Evolutionary conservation across 1,140 invertebrate genomes (phyloP), one percentile per base, ranked within the genome.

Genomic region (Hestina assimilis): DNA sequence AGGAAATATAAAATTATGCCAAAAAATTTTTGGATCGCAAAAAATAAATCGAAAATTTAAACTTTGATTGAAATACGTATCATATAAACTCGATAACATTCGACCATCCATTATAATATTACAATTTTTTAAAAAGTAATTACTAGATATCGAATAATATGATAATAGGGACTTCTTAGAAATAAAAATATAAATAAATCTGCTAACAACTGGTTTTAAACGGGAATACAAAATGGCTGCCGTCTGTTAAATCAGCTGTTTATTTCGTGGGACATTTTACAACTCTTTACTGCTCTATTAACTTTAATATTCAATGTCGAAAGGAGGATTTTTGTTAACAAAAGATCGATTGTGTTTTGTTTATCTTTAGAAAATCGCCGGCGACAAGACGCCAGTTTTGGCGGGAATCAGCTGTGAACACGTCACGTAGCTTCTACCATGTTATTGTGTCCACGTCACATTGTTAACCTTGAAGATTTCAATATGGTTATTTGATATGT

Each of bases 331-430:
- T 2, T 65, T 59, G 57, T 51, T 51, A 45, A 71, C 67, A 73
- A 74, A 47, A 35, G 28, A 38, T 12, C 21, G 23, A 31, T 53
- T 35, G 47, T 56, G 45, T 66, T 63, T 20, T 61, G 47, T 59
- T 61, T 58, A 42, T 66, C 57, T 58, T 68, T 65, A 62, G 41
- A 63, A 56, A 57, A 63, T 57, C 56, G 50, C 56, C 57, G 54
- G 41, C 60, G 51, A 7, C 19, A n/a, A 12, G 33, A 38, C 57
- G 59, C 66, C 54, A 26, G 61, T 74, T 82, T 76, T 79, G 76
- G 76, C 79, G 76, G 71, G 72, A 78, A 79, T 79, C 79, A 82
- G 79, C 79, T 82, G 79, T 63, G 56, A 47, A 54, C 50, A 56
- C 55, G 59, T 59, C 57, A 72, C 61, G 59, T 47, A 53, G 61